These are phyloP conservation scores for Acanthaster planci DNA, from an alignment of 35 echinoderm and acorn worm species.

Conservation along the genomic window DNA sequence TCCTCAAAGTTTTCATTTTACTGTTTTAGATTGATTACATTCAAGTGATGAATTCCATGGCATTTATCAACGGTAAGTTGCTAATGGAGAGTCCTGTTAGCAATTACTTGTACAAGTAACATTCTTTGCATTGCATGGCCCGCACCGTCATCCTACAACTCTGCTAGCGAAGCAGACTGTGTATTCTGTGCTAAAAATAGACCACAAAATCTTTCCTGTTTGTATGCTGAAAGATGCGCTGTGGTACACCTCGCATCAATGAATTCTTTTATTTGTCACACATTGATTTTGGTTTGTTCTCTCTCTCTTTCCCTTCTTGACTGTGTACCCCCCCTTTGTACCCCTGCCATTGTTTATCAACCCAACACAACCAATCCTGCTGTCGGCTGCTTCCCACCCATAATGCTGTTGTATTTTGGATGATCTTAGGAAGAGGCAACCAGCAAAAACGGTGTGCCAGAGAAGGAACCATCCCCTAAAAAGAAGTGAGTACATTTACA, in stretches of 20 bases:
- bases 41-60: constrained; percentile 16
- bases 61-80: constrained; percentile 8
- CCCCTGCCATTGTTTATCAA: neutral
- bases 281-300: constrained; percentile 5
- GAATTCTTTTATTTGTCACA: neutral
- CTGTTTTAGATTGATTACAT: constrained; percentile 25
- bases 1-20: constrained; percentile 32
- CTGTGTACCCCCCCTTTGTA: constrained; percentile 3
- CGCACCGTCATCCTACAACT: neutral
- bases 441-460: constrained; percentile 14
- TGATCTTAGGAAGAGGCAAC: constrained; percentile 55
- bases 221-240: neutral
- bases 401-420: constrained; percentile 77
- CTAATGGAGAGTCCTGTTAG: constrained; percentile 21
- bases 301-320: constrained; percentile 1
- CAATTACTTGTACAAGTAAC: constrained; percentile 15
- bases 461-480: constrained; percentile 32
- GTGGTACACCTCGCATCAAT: neutral
- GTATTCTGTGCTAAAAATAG: neutral
- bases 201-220: neutral
- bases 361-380: constrained; percentile 13
- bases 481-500: constrained; percentile 35
- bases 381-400: constrained; percentile 43
- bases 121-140: neutral
- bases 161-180: neutral